A percentile compares a stretch with the other conserved stretches of the same genome.
phyloP scores from a whole-genome alignment of 2,797 vertebrate species.

The Thamnophis elegans region DNA sequence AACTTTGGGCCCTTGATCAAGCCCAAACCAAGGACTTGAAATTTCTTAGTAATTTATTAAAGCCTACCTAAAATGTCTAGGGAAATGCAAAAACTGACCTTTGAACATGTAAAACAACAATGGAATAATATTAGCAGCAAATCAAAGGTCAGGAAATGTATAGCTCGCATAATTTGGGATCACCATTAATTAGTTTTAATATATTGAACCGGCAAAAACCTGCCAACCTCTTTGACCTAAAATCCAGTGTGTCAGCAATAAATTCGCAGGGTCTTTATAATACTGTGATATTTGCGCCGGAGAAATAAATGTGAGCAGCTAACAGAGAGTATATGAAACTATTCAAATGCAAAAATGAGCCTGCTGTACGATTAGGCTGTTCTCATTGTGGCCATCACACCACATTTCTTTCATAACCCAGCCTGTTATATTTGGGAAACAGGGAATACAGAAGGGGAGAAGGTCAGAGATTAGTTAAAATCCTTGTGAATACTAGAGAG shows the following conservation, averaged over 20 bases:
- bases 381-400: not conserved
- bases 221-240: not conserved
- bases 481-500: conserved; percentile 1
- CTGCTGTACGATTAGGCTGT: not conserved
- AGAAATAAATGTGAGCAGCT: not conserved
- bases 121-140: not conserved
- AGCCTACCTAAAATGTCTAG: not conserved
- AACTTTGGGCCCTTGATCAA: not conserved
- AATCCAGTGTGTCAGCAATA: not conserved
- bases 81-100: conserved; percentile 2
- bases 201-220: not conserved
- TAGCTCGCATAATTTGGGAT: conserved; percentile 12
- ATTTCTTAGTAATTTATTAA: conserved; percentile 8
- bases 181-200: conserved; percentile 14
- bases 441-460: not conserved
- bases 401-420: not conserved
- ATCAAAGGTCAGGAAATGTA: conserved; percentile 6
- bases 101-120: not conserved
- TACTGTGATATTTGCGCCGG: not conserved
- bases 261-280: not conserved
- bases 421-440: not conserved
- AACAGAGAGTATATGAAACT: not conserved
- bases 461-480: not conserved
- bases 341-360: not conserved
- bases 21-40: not conserved